A percentile compares a stretch with the other conserved stretches of the same genome.
phyloP scores from a whole-genome alignment of 2,113 vertebrate genomes.

The Eulemur rufifrons region DNA sequence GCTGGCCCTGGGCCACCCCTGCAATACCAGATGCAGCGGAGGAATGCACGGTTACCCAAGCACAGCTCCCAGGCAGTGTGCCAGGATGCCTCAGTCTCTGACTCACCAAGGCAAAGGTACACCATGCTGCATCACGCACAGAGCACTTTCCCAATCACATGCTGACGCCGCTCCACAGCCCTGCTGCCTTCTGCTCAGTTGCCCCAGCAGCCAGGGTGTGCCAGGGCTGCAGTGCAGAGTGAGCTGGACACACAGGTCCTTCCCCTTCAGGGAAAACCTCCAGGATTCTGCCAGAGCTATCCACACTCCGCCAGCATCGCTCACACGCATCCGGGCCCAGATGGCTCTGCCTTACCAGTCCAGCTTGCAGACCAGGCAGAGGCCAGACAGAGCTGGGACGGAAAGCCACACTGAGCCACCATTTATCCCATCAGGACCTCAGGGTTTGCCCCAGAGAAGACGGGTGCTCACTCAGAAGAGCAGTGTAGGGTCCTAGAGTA shows the following conservation, averaged over 20 bases:
- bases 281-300: background rate
- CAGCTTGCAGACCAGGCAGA: background rate
- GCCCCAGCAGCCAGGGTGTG: background rate
- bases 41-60: background rate
- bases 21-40: background rate
- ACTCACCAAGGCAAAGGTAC: background rate
- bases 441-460: background rate
- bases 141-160: background rate
- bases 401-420: background rate
- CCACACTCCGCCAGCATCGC: background rate
- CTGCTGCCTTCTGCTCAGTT: background rate
- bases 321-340: background rate
- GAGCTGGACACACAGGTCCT: slow-evolving; percentile 20
- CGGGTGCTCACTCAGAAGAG: background rate
- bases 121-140: background rate
- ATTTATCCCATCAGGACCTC: background rate
- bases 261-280: background rate
- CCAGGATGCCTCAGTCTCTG: background rate
- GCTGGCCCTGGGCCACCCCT: background rate
- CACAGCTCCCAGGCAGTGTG: background rate
- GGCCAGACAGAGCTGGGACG: background rate
- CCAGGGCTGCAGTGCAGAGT: background rate
- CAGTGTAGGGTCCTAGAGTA: background rate
- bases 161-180: background rate
- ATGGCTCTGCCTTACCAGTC: background rate